These are phyloP conservation scores for Xiphydria camelus DNA, from an alignment of 2,888 invertebrate species.

Conservation along the genomic window DNA sequence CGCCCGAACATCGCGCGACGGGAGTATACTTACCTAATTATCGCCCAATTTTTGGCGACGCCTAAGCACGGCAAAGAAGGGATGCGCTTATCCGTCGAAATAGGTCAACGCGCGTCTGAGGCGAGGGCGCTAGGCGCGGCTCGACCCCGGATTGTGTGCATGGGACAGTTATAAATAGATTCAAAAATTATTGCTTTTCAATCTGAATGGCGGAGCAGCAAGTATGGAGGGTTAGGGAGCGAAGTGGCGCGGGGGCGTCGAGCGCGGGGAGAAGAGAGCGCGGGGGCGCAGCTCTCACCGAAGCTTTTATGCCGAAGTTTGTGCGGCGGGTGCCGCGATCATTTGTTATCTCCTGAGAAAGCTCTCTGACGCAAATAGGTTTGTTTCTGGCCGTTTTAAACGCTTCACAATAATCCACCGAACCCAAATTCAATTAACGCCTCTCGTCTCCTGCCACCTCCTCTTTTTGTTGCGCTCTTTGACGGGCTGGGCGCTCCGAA, in stretches of 20 bases:
- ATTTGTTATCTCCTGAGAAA: conserved; percentile 45
- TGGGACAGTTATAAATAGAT: conserved; percentile 48
- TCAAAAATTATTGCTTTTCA: conserved; percentile 49
- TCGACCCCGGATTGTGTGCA: background rate
- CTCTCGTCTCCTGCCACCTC: conserved; percentile 18
- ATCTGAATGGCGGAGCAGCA: conserved; percentile 34
- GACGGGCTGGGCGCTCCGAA: background rate
- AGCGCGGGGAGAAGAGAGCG: background rate
- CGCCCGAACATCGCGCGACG: no score
- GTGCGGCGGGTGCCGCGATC: conserved; percentile 33
- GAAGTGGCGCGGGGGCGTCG: background rate
- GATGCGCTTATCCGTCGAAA: background rate
- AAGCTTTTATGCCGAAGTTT: conserved; percentile 30
- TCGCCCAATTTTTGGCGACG: no score
- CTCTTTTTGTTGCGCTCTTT: conserved; percentile 6
- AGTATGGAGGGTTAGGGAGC: conserved; percentile 5
- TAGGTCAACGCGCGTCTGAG: conserved; percentile 4
- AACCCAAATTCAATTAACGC: conserved; percentile 46
- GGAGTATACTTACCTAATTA: no score
- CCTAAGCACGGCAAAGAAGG: no score
- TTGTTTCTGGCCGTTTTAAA: conserved; percentile 47
- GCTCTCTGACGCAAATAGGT: conserved; percentile 50
- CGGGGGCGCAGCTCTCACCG: conserved; percentile 19
- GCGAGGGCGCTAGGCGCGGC: background rate
- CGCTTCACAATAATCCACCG: conserved; percentile 45